phyloP scores from a whole-genome alignment of 2,888 invertebrate species.

The Sinohyriopsis cumingii region DNA sequence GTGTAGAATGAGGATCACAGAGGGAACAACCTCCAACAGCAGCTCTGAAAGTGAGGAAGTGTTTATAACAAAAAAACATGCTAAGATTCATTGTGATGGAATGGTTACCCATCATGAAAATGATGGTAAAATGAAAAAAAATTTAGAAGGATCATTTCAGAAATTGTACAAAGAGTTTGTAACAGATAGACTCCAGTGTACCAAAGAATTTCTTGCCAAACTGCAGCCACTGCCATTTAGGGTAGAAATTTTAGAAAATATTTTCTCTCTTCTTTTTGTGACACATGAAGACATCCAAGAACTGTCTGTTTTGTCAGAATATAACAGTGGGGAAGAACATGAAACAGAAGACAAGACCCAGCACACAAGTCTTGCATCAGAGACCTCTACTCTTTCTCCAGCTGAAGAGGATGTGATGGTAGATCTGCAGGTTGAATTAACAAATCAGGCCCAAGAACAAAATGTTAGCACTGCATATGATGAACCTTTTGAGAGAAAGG shows the following conservation, averaged over 20 bases:
- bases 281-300: conserved; percentile 78
- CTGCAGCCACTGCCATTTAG: conserved; percentile 65
- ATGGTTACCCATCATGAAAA: conserved; percentile 15
- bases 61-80: conserved; percentile 6
- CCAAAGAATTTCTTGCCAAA: conserved; percentile 47
- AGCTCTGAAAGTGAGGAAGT: conserved; percentile 21
- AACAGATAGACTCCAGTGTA: conserved; percentile 45
- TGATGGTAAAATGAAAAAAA: background rate
- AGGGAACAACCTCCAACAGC: conserved; percentile 9
- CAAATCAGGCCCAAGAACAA: no score
- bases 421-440: no score
- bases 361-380: conserved; percentile 8
- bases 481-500: conserved; percentile 41
- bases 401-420: no score
- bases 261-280: conserved; percentile 82
- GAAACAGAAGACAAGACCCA: conserved; percentile 26
- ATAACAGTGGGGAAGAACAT: conserved; percentile 52
- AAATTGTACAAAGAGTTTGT: conserved; percentile 51
- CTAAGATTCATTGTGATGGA: conserved; percentile 1
- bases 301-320: conserved; percentile 71
- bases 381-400: no score
- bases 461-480: conserved; percentile 37
- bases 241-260: conserved; percentile 81
- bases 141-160: conserved; percentile 31
- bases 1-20: conserved; percentile 17